These are phyloP conservation scores for Alethe diademata DNA, from an alignment of 2,113 vertebrate genomes.

Conservation along the genomic window DNA sequence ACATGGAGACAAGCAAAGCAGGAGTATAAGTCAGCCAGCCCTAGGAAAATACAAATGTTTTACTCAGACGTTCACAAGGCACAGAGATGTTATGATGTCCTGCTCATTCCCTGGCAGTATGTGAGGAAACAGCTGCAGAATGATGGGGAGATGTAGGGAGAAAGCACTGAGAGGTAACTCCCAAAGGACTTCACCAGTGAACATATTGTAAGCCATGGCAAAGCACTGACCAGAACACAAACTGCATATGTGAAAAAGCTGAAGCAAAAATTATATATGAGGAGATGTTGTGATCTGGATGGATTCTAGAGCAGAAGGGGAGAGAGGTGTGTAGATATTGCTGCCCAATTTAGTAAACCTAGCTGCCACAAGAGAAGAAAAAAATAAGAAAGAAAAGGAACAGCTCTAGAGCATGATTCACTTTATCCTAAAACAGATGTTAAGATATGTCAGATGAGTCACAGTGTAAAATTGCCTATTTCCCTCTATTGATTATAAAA, in stretches of 20 bases:
- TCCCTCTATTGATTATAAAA: slow-evolving; percentile 26
- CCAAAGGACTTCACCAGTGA: not conserved
- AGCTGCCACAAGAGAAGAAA: not conserved
- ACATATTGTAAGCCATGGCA: not conserved
- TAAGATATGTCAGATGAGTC: slow-evolving; percentile 37
- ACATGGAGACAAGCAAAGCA: not conserved
- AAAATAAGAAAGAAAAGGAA: not conserved
- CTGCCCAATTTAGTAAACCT: not conserved
- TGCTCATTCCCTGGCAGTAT: not conserved
- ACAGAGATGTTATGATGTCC: not conserved
- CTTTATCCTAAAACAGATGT: slow-evolving; percentile 23
- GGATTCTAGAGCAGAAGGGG: not conserved
- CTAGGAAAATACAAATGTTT: not conserved
- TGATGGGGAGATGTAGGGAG: not conserved
- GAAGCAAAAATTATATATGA: not conserved
- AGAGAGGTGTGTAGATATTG: not conserved
- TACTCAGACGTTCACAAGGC: not conserved
- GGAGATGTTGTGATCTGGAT: not conserved
- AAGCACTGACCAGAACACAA: not conserved
- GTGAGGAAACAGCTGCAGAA: not conserved
- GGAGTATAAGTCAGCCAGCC: not conserved
- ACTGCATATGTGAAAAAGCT: not conserved
- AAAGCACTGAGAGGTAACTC: not conserved
- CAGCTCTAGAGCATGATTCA: slow-evolving; percentile 8
- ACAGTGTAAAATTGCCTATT: slow-evolving; percentile 26